Evolutionary conservation across 2,888 invertebrate genomes (phyloP), one percentile per base, ranked within the genome.

Genomic region (Apotomis capreana): DNA sequence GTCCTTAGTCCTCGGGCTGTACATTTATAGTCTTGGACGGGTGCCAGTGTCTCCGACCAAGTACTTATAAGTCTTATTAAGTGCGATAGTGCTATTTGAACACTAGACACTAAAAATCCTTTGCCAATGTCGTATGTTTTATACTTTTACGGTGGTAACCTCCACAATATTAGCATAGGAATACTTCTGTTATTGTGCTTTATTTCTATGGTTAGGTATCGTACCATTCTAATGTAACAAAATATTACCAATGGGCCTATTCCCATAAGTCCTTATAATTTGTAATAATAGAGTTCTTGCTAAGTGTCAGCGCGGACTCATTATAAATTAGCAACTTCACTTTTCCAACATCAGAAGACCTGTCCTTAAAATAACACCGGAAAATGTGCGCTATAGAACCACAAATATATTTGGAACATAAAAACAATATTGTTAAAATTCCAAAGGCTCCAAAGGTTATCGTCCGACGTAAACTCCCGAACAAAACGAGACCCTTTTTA

Each of bases 11-110:
- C 79, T 78, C 81, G 64, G 78, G 75, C 79, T 81, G 81, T 81
- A 84, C 87, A 81, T 85, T 88, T 85, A 90, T 89, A 88, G 87
- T 78, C 77, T 84, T 90, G 91, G 90, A 84, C 75, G 76, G 76
- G 78, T 81, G 89, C 90, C 91, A 90, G 82, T 77, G 76, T 62
- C 70, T 51, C 59, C 40, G 40, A 40, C 40, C 55, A 79, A 81
- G 78, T 80, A 78, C 84, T 87, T 84, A 83, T 83, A 26, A 26
- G 60, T 70, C 69, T 74, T 59, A 26, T 26, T 26, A 26, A 26
- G 26, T 26, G 26, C 67, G 72, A 73, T 65, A 73, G 72, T 72
- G 75, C 67, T 74, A 72, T 72, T 59, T 68, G 51, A 68, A 52
- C 71, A 58, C 62, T 68, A 63, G 72, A 68, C 3, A 37, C 40